These are phyloP conservation scores for Pocillopora damicornis DNA, from an alignment of 64 coral and sea anemone genomes.

Conservation along the genomic window DNA sequence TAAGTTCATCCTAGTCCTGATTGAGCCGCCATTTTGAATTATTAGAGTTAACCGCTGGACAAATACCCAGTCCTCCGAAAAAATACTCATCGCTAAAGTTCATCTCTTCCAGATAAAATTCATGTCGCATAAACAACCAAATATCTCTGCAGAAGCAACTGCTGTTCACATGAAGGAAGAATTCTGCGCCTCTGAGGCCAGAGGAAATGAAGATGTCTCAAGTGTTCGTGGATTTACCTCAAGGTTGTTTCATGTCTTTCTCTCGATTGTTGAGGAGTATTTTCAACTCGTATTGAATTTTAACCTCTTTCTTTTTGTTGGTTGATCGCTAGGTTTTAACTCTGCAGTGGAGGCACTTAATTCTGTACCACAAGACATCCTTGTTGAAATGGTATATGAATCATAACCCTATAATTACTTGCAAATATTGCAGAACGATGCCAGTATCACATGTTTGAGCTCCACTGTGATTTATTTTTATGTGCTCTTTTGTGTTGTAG, in stretches of 20 bases:
- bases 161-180: background rate
- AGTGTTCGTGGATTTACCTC: conserved; percentile 12
- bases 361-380: conserved; percentile 44
- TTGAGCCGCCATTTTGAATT: conserved; percentile 34
- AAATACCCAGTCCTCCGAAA: background rate
- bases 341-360: conserved; percentile 49
- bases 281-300: background rate
- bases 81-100: background rate
- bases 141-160: background rate
- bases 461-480: background rate
- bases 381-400: conserved; percentile 41
- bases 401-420: no score
- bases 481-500: conserved; percentile 4
- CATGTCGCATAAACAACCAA: background rate
- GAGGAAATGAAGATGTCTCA: conserved; percentile 4
- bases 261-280: background rate
- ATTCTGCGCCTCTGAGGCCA: background rate
- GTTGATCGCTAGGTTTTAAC: conserved; percentile 39
- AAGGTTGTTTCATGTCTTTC: background rate
- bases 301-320: background rate
- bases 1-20: no score
- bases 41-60: background rate
- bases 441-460: background rate
- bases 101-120: background rate
- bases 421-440: background rate